Conservation (phyloP, 92 coral and sea anemone genomes). For the Galaxea fascicularis region DNA sequence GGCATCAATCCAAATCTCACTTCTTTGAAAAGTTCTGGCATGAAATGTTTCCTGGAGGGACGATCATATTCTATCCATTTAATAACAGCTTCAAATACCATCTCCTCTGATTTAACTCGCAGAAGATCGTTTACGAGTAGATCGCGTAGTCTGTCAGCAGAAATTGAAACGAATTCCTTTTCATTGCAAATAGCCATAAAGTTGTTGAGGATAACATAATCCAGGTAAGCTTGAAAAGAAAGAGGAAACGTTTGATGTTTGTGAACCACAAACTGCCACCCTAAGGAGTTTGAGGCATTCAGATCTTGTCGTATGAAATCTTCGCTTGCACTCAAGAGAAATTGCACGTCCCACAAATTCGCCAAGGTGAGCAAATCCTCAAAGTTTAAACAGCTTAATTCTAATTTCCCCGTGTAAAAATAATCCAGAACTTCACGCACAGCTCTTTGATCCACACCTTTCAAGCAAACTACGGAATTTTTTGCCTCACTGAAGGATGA, state of each 20-base stretch:
- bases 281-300: slow-evolving; percentile 49
- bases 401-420: slow-evolving; percentile 68
- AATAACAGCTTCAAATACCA: slow-evolving; percentile 63
- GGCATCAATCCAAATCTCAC: slow-evolving; percentile 61
- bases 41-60: slow-evolving; percentile 26
- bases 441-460: slow-evolving; percentile 60
- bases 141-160: slow-evolving; percentile 37
- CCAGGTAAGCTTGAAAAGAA: slow-evolving; percentile 32
- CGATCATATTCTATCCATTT: slow-evolving; percentile 68
- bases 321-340: slow-evolving; percentile 53
- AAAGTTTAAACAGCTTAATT: slow-evolving; percentile 46
- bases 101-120: slow-evolving; percentile 74
- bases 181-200: slow-evolving; percentile 63
- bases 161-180: slow-evolving; percentile 48
- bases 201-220: slow-evolving; percentile 47
- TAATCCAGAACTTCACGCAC: slow-evolving; percentile 66
- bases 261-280: slow-evolving; percentile 52
- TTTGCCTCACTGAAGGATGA: slow-evolving; percentile 49
- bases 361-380: slow-evolving; percentile 61
- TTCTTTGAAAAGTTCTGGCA: slow-evolving; percentile 39
- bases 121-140: slow-evolving; percentile 52
- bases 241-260: slow-evolving; percentile 32
- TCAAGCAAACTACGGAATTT: slow-evolving; percentile 54
- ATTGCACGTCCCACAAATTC: slow-evolving; percentile 67
- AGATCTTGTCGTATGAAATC: slow-evolving; percentile 50